These are phyloP conservation scores for Lasiommata megera DNA, from an alignment of 2,888 invertebrate species.

Conservation along the genomic window DNA sequence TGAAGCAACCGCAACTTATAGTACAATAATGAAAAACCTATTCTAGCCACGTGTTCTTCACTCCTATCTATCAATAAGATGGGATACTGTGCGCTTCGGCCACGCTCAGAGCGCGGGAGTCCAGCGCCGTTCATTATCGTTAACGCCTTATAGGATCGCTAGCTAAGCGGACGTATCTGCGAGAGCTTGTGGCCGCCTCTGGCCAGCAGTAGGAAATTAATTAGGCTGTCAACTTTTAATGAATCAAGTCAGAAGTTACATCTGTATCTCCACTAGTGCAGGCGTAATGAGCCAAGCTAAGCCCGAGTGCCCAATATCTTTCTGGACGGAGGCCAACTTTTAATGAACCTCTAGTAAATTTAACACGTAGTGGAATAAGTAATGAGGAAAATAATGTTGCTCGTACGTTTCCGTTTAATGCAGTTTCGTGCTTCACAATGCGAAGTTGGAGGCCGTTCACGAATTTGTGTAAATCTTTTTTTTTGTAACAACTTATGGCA, in stretches of 20 bases:
- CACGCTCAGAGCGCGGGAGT: too few relatives aligned
- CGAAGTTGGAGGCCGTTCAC: slow-evolving; percentile 4
- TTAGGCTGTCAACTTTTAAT: slow-evolving; percentile 40
- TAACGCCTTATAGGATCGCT: too few relatives aligned
- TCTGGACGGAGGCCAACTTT: slow-evolving; percentile 39
- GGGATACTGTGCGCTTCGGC: too few relatives aligned
- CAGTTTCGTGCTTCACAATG: slow-evolving; percentile 9
- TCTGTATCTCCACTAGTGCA: slow-evolving; percentile 31
- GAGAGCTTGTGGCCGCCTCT: too few relatives aligned
- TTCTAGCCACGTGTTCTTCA: too few relatives aligned
- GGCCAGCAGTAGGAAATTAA: neutral
- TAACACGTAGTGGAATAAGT: slow-evolving; percentile 52
- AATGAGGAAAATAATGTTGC: slow-evolving; percentile 48
- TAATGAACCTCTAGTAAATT: slow-evolving; percentile 40
- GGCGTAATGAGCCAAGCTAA: slow-evolving; percentile 34
- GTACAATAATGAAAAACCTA: too few relatives aligned
- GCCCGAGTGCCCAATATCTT: slow-evolving; percentile 37
- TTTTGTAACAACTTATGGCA: neutral
- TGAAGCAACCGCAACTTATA: too few relatives aligned
- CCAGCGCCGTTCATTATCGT: too few relatives aligned
- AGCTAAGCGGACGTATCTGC: too few relatives aligned
- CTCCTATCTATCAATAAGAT: too few relatives aligned
- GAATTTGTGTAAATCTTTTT: slow-evolving; percentile 12
- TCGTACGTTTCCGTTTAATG: slow-evolving; percentile 31
- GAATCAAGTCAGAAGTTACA: slow-evolving; percentile 40